phyloP scores from a whole-genome alignment of 2,113 vertebrate genomes.

The Oreochromis niloticus region DNA sequence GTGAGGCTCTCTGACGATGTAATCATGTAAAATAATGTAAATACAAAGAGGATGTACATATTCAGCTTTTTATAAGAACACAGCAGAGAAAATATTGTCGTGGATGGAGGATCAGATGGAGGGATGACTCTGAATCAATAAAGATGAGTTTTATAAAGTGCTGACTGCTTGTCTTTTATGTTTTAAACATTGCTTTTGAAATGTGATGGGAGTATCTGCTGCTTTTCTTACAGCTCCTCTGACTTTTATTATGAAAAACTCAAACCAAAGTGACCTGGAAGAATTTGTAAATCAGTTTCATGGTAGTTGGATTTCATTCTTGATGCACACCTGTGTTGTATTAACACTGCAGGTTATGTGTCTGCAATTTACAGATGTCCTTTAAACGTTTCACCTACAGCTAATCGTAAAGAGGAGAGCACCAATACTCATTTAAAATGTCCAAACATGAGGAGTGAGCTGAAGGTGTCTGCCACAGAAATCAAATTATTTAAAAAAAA shows the following conservation, averaged over 20 bases:
- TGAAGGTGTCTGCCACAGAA: neutral
- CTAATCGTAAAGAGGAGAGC: neutral
- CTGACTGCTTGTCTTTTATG: neutral
- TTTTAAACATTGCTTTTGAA: neutral
- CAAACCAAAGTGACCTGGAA: neutral
- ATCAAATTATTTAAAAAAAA: neutral
- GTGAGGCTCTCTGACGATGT: neutral
- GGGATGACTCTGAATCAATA: slow-evolving; percentile 28
- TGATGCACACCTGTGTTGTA: neutral
- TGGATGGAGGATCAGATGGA: neutral
- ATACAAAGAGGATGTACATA: slow-evolving; percentile 59
- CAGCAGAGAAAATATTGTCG: slow-evolving; percentile 4
- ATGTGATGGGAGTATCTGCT: neutral
- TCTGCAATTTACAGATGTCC: neutral
- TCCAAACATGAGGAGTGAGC: neutral
- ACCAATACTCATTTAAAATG: neutral
- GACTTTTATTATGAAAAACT: neutral
- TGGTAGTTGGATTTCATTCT: neutral
- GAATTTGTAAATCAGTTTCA: neutral
- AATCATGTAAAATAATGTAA: slow-evolving; percentile 45
- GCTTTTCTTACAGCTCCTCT: neutral
- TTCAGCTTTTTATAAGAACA: slow-evolving; percentile 46
- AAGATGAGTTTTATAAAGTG: slow-evolving; percentile 45
- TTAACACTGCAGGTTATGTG: neutral
- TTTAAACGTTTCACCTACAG: neutral